Evolutionary conservation across 2,888 invertebrate species (phyloP), one percentile per base, ranked within the genome.

Genomic region (Panopea generosa): DNA sequence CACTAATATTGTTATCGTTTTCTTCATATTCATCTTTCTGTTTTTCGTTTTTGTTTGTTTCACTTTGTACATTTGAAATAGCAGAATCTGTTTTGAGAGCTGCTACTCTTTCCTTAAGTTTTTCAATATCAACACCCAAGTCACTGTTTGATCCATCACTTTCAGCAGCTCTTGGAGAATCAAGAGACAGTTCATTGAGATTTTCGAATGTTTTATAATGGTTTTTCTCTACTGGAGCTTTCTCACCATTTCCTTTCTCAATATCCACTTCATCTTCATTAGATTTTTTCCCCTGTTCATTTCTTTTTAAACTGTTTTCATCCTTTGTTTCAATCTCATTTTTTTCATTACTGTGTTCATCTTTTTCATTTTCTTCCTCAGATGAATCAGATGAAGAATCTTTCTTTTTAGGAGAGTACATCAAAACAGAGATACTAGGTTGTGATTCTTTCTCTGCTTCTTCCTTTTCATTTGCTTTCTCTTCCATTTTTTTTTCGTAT

Each of bases 401-500:
- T 40, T 24, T 76, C 59, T 73, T 70, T 33, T 71, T 67, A 27
- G 75, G 77, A 29, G 81, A 77, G 22, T 82, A 77, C 77, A 75
- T 82, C 16, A 79, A 1, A 11, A 60, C 60, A 52, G 61, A 61
- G n/a, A 77, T 77, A 6, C 50, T 59, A 33, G 76, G 59, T 22
- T 71, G 60, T 45, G 65, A 60, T 20, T 61, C 38, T 27, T 22
- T 50, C 18, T 50, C 63, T 29, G 33, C 49, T 49, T 27, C 33
- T 27, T n/a, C 38, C 18, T 9, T 50, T 40, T 56, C 22, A 29
- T 22, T 45, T 18, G 66, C 50, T 2, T 40, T 27, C 11, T 29
- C 67, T 29, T 33, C 50, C 50, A 56, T 27, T 29, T 55, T 56
- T 3, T 40, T 59, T 18, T 55, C 53, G 24, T 52, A 52, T 7